These are phyloP conservation scores for Bombyx huttoni DNA, from an alignment of 2,888 invertebrate genomes.

Conservation along the genomic window DNA sequence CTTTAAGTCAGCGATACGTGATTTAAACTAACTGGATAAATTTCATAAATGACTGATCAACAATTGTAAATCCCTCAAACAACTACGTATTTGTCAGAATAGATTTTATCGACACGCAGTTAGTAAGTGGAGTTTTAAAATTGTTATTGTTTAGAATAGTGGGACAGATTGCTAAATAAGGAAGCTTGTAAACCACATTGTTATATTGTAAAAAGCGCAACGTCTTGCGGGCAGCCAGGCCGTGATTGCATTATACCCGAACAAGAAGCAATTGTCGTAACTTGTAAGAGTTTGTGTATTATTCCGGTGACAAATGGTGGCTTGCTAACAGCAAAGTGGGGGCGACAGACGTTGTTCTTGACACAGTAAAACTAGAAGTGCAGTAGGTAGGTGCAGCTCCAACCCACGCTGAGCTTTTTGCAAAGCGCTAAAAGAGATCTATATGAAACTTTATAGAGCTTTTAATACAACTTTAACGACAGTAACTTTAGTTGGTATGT, in stretches of 20 bases:
- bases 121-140: not conserved
- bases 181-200: slow-evolving; percentile 23
- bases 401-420: slow-evolving; percentile 66
- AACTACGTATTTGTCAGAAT: not conserved
- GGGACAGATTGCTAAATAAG: slow-evolving; percentile 21
- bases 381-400: slow-evolving; percentile 70
- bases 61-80: slow-evolving; percentile 8
- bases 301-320: slow-evolving; percentile 36
- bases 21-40: slow-evolving; percentile 26
- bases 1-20: slow-evolving; percentile 35
- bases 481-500: not conserved
- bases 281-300: slow-evolving; percentile 25
- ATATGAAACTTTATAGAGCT: slow-evolving; percentile 18
- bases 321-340: slow-evolving; percentile 32
- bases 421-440: slow-evolving; percentile 31
- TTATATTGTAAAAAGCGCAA: slow-evolving; percentile 24
- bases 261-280: slow-evolving; percentile 27
- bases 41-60: slow-evolving; percentile 21
- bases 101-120: not conserved
- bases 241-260: slow-evolving; percentile 22
- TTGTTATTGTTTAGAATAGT: slow-evolving; percentile 17
- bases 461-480: not conserved
- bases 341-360: slow-evolving; percentile 69
- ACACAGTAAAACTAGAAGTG: slow-evolving; percentile 72
- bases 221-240: slow-evolving; percentile 16